A percentile compares a stretch with the other conserved stretches of the same genome.
These are phyloP conservation scores for Oscheius sp. DNA, from an alignment of 1,140 invertebrate genomes.

Conservation along the genomic window DNA sequence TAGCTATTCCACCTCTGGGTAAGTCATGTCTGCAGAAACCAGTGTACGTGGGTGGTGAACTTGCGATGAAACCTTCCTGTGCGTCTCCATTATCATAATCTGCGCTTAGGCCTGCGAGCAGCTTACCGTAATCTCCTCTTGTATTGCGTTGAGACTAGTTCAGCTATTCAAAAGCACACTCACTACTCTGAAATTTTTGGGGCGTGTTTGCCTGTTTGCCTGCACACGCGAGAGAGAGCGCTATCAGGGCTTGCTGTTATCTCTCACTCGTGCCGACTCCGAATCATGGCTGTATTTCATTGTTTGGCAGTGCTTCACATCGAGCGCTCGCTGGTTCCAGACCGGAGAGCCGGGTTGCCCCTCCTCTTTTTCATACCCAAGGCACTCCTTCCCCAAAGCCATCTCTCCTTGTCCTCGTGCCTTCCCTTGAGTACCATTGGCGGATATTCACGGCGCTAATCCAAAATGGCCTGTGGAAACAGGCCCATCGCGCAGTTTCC, in stretches of 20 bases:
- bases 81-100: neutral
- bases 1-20: neutral
- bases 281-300: constrained; percentile 12
- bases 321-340: neutral
- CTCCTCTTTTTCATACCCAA: neutral
- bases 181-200: neutral
- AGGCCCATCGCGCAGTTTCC: neutral
- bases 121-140: neutral
- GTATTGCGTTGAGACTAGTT: neutral
- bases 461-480: neutral
- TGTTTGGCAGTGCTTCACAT: constrained; percentile 9
- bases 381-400: too few species aligned
- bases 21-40: too few species aligned
- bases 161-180: too few species aligned
- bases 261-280: constrained; percentile 1
- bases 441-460: neutral
- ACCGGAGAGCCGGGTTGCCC: too few species aligned
- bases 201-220: constrained; percentile 4
- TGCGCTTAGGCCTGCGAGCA: neutral
- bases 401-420: too few species aligned
- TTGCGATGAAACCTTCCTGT: neutral
- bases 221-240: neutral
- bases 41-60: neutral
- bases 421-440: too few species aligned
- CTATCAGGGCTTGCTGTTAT: constrained; percentile 3